These are phyloP conservation scores for Platichthys flesus DNA, from an alignment of 2,113 vertebrate genomes.

Conservation along the genomic window DNA sequence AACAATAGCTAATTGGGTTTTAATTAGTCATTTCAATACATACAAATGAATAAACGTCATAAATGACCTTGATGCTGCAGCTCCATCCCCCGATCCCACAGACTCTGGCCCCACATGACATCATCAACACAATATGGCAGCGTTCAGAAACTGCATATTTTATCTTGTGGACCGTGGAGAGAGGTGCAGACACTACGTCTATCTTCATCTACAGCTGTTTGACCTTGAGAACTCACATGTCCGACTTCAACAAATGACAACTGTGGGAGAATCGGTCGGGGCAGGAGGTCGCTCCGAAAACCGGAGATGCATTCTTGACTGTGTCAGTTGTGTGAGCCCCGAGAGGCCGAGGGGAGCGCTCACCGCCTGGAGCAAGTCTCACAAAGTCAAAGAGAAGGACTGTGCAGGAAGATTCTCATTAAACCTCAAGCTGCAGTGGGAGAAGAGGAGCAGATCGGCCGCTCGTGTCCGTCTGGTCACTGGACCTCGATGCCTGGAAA, in stretches of 20 bases:
- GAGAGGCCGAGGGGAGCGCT: background rate
- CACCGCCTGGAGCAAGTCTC: too few species aligned
- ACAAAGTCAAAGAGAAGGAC: background rate
- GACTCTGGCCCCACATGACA: too few species aligned
- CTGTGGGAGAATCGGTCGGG: background rate
- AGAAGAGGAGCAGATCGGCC: conserved; percentile 7
- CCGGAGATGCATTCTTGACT: background rate
- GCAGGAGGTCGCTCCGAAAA: background rate
- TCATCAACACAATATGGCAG: too few species aligned
- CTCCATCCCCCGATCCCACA: too few species aligned
- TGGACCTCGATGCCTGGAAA: conserved; percentile 20
- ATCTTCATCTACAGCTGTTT: background rate
- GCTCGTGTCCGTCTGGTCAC: conserved; percentile 10
- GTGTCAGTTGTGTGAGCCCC: background rate
- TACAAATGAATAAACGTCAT: too few species aligned
- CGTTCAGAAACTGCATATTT: too few species aligned
- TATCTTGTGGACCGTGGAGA: too few species aligned
- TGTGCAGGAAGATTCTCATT: conserved; percentile 30
- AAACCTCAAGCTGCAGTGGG: conserved; percentile 7
- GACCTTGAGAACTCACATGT: background rate
- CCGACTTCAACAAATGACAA: background rate
- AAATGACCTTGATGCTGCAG: too few species aligned
- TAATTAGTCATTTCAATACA: too few species aligned
- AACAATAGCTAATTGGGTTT: too few species aligned
- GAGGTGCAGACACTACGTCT: too few species aligned